Base-by-base conservation (phyloP, 2,113 vertebrate genomes). In the Peromyscus leucopus region DNA sequence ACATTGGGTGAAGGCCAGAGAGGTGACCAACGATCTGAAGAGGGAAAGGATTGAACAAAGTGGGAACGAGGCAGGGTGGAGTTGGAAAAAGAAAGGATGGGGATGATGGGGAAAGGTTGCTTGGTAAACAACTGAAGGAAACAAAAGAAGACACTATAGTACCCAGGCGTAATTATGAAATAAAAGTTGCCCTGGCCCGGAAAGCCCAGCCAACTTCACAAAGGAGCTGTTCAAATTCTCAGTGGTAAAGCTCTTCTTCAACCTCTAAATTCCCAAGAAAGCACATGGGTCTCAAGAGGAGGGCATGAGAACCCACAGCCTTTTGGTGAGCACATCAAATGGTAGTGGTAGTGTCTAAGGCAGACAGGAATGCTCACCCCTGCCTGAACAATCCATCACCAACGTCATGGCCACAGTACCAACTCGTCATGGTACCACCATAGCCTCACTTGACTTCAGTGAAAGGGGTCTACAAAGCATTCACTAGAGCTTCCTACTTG, bases 1-100 rank as follows among this genome's bases (percentile, higher is more conserved):
- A 86, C n/a, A 74, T 92, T 65, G 33, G n/a, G 55, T 91, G 28
- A 89, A 94, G 80, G 61, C 69, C 26, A 91, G 33, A 48, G 63
- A 67, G 22, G n/a, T 76, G 17, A 63, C 90, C 63, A 72, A 78
- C 78, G 69, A 97, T 61, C 28, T 82, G 28, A 82, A 92, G 21
- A 67, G 59, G 55, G 69, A 82, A 61, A 90, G 24, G n/a, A 69
- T 92, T 42, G 26, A 91, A 86, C 7, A 71, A 84, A 74, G 21
- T 15, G 15, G 46, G 22, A 85, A 1, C 0, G 5, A 89, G 10
- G 65, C 36, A 67, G 28, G 5, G 10, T 55, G n/a, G 84, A 74
- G 42, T 1, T 93, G 55, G 67, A 63, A 65, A 17, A 31, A 59
- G 31, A 89, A 92, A 79, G 75, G 1, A 74, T 4, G 89, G 7